phyloP scores from a whole-genome alignment of 2,113 vertebrate species.

The Osmerus mordax region DNA sequence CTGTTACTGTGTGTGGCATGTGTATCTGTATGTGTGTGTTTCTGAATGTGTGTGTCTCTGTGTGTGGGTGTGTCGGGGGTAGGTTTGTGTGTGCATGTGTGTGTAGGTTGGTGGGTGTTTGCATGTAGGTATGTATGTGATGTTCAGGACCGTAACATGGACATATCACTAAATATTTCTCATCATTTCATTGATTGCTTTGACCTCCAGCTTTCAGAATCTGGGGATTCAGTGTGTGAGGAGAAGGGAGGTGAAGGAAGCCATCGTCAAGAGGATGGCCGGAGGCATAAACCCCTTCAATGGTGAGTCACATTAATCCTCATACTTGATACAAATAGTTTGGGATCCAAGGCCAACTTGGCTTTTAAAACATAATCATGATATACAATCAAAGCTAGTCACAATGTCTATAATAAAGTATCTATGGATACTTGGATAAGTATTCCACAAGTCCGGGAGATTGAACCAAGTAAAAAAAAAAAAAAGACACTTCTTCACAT shows the following conservation, averaged over 20 bases:
- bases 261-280: conserved; percentile 82
- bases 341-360: too few species aligned
- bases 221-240: conserved; percentile 97
- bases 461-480: background rate
- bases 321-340: background rate
- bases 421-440: too few species aligned
- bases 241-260: conserved; percentile 93
- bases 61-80: too few species aligned
- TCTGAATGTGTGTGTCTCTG: conserved; percentile 36
- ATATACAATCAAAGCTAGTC: too few species aligned
- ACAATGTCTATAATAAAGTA: too few species aligned
- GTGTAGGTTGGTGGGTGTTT: too few species aligned
- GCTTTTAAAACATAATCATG: too few species aligned
- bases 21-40: background rate
- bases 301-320: conserved; percentile 72
- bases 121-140: too few species aligned
- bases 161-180: background rate
- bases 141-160: conserved; percentile 1
- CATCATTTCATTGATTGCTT: conserved; percentile 1
- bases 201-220: conserved; percentile 86
- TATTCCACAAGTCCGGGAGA: conserved; percentile 3
- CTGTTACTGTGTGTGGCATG: conserved; percentile 22
- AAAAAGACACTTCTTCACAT: too few species aligned
- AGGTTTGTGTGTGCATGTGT: too few species aligned
- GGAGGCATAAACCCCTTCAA: conserved; percentile 92